Evolutionary conservation across 2,113 vertebrate species (phyloP).

Genomic region (Gymnogyps californianus): DNA sequence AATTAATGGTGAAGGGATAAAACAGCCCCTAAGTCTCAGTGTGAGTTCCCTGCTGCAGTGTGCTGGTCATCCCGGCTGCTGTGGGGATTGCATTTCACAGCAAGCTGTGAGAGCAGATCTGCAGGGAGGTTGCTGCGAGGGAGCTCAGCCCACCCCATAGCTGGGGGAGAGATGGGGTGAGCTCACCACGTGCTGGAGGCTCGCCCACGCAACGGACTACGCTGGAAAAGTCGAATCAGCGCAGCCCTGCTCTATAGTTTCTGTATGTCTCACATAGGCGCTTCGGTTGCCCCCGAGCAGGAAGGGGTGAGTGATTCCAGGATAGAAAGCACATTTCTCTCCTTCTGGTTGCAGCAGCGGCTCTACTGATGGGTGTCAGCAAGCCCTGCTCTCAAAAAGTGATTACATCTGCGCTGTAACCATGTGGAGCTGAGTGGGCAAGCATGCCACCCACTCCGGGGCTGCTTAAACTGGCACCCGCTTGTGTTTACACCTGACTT

Average conservation of each 20-base stretch:
- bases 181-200: rapidly evolving
- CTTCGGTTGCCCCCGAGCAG: not conserved
- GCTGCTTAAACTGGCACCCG: not conserved
- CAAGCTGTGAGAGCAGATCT: not conserved
- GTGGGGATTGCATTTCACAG: not conserved
- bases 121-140: not conserved
- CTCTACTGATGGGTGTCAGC: not conserved
- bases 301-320: not conserved
- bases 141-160: not conserved
- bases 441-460: not conserved
- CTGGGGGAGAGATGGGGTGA: not conserved
- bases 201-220: rapidly evolving
- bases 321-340: not conserved
- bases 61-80: not conserved
- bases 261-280: rapidly evolving
- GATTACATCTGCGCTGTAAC: rapidly evolving
- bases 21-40: not conserved
- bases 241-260: not conserved
- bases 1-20: not conserved
- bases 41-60: not conserved
- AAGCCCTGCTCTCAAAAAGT: not conserved
- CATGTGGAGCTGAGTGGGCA: rapidly evolving
- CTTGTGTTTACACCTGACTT: not conserved
- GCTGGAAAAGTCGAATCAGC: not conserved
- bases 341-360: not conserved